Evolutionary conservation across 1,140 invertebrate species (phyloP), one percentile per base, ranked within the genome.

Genomic region (Diorhabda sublineata): DNA sequence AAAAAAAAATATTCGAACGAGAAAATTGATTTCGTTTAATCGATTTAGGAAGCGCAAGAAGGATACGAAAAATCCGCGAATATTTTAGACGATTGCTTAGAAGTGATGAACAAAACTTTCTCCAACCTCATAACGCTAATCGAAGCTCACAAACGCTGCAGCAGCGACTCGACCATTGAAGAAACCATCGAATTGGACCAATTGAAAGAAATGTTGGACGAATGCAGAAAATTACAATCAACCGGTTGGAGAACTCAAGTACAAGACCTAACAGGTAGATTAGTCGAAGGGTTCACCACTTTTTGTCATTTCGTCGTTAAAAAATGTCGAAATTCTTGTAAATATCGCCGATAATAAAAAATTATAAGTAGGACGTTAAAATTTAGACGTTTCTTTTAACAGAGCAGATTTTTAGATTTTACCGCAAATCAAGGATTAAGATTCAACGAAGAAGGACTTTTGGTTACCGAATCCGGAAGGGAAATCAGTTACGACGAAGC

Each of bases 401-500:
- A 4, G 42, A 63, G 8, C 42, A 64, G 41, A 7, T 9, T 64
- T 9, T 45, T 9, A 73, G 73, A 66, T 52, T 26, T 69, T 1
- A 52, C 71, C 41, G 59, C 74, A 58, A 45, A 71, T 41, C 45
- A 68, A 11, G 71, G 71, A 58, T 62, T 76, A 9, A 73, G 69
- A 62, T 45, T 74, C 11, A 70, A 69, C 4, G 61, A 71, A 8
- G 58, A 65, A 6, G 75, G 75, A 8, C 52, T 66, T 43, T 47
- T 74, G 59, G 58, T 76, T 6, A 76, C 71, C 5, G 58, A 69
- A 1, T 66, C 64, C 6, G 73, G 71, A 45, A 59, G 58, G 11
- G 9, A 60, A 4, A 67, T 76, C 58, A 67, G 71, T 5, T 76
- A 69, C 43, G 45, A 70, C 58, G 67, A 76, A 58, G 74, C 74